Base-by-base conservation (phyloP, 2,888 invertebrate species). In the Eubasilissa splendida region DNA sequence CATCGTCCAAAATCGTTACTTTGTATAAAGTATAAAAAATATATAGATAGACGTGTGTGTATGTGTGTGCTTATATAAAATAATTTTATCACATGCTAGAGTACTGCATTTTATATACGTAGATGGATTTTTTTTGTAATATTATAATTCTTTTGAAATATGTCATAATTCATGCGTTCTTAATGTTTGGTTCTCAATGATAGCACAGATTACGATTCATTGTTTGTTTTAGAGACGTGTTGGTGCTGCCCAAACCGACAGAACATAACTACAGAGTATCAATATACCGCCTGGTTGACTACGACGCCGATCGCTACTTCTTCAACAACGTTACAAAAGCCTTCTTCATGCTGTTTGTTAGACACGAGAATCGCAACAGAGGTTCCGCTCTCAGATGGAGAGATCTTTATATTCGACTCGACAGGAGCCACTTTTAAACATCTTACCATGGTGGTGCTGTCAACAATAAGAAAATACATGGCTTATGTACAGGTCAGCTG, bases 301-400 rank as follows among this genome's bases (percentile, higher is more conserved):
- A 89, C 0, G 92, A 94, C 85, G 87, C 93, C 54, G 93, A 94
- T 68, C 86, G 93, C 86, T 94, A 93, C 85, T 90, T 91, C 85
- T 94, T 94, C 87, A 89, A 92, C 59, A 93, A 94, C 84, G 91
- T 92, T 1, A 89, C 94, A 68, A 94, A 94, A 87, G 91, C 93
- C 0, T 94, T 94, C 89, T 94, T 94, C 87, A 94, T 94, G 92
- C 87, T 95, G 68, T 93, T 93, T 95, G 68, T 93, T 93, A 7
- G 95, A 95, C 86, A 91, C 93, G 33, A 90, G 95, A 82, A 90
- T 95, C 84, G 92, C 93, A 22, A 90, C 90, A 53, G 93, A 93
- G 82, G 89, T 89, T 1, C 91, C 92, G 58, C 89, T 93, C 71
- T 91, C 93, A 0, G 90, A 92, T 0, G 95, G 95, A 0, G 95